These are phyloP conservation scores for Cranoglanis bouderius DNA, from an alignment of 2,113 vertebrate genomes.

Conservation along the genomic window DNA sequence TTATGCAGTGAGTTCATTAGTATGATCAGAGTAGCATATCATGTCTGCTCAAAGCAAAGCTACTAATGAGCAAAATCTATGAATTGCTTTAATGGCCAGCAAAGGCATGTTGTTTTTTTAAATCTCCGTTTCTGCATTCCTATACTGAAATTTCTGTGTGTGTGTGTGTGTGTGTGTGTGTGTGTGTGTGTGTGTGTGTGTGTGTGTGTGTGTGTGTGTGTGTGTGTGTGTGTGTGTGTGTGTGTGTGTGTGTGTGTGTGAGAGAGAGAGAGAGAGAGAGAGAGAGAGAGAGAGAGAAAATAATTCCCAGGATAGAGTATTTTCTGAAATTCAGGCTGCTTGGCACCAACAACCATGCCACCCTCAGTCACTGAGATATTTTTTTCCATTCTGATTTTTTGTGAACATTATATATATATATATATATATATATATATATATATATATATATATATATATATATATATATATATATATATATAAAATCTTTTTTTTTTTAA, in stretches of 20 bases:
- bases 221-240: too few relatives aligned
- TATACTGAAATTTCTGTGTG: background rate
- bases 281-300: too few relatives aligned
- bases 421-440: too few relatives aligned
- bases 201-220: too few relatives aligned
- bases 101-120: background rate
- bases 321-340: background rate
- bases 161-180: too few relatives aligned
- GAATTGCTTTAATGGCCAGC: conserved; percentile 31
- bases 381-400: background rate
- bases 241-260: too few relatives aligned
- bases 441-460: too few relatives aligned
- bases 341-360: background rate
- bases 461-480: too few relatives aligned
- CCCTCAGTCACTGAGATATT: background rate
- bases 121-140: background rate
- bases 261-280: too few relatives aligned
- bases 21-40: conserved; percentile 24
- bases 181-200: too few relatives aligned
- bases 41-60: conserved; percentile 9
- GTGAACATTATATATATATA: background rate
- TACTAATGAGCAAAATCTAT: conserved; percentile 44
- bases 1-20: conserved; percentile 26
- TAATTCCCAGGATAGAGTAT: background rate
- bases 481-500: background rate